phyloP scores from a whole-genome alignment of 2,888 invertebrate species.

The Eurois occulta region DNA sequence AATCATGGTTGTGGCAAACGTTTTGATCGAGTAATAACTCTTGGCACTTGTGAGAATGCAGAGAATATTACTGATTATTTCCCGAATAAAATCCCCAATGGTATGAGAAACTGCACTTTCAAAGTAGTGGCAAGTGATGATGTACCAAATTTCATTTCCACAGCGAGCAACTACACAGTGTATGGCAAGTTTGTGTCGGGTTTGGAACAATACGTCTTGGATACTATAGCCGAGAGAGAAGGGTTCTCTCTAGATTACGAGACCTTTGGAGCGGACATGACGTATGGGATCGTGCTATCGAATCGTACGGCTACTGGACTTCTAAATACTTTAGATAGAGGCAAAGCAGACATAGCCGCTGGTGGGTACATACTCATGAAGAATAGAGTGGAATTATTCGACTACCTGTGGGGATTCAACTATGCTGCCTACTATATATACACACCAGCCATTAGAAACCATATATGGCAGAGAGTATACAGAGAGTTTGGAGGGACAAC shows the following conservation, averaged over 20 bases:
- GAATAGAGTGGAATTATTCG: constrained; percentile 77
- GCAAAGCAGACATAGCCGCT: constrained; percentile 73
- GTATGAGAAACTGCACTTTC: constrained; percentile 73
- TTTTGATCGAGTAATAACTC: constrained; percentile 62
- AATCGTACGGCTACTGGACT: constrained; percentile 77
- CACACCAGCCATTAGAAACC: constrained; percentile 69
- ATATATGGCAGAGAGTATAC: constrained; percentile 77
- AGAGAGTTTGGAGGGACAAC: constrained; percentile 72
- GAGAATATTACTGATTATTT: constrained; percentile 58
- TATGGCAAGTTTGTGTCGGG: constrained; percentile 69
- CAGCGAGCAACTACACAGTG: constrained; percentile 66
- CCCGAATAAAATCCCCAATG: constrained; percentile 52
- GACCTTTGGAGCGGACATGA: constrained; percentile 51
- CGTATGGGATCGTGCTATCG: constrained; percentile 73
- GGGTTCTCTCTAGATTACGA: constrained; percentile 71
- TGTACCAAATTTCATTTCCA: constrained; percentile 72
- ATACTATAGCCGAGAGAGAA: constrained; percentile 71
- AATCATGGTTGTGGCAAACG: constrained; percentile 72
- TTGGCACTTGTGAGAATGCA: constrained; percentile 71
- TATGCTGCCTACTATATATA: constrained; percentile 72
- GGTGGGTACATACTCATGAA: constrained; percentile 76
- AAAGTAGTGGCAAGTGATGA: constrained; percentile 72
- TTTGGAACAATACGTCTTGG: constrained; percentile 78
- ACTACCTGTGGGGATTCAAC: constrained; percentile 78
- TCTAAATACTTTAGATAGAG: constrained; percentile 70